Evolutionary conservation across 2,797 vertebrate genomes (phyloP).

Genomic region (Hypotaenidia philippensis): DNA sequence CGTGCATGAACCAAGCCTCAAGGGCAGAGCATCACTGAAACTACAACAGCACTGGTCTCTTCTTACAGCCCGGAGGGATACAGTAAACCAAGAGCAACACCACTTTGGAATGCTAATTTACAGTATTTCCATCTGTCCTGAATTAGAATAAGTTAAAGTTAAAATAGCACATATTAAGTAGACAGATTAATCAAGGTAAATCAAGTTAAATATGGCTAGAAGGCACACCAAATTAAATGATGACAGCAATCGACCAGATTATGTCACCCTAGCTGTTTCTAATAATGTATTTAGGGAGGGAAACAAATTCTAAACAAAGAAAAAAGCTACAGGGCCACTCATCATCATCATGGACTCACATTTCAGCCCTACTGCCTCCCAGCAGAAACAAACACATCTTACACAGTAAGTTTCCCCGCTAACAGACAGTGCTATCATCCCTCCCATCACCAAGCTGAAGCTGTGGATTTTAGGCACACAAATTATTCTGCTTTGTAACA

Average conservation of each 20-base stretch:
- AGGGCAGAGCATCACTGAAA: not conserved
- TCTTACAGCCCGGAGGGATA: not conserved
- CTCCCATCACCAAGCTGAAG: not conserved
- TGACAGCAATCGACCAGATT: not conserved
- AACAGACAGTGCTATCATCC: not conserved
- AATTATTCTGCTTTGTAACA: not conserved
- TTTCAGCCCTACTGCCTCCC: not conserved
- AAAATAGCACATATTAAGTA: not conserved
- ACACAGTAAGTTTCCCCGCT: not conserved
- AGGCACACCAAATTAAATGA: not conserved
- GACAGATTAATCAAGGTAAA: not conserved
- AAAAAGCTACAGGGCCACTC: not conserved
- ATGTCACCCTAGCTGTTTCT: not conserved
- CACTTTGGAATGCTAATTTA: not conserved
- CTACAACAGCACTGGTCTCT: not conserved
- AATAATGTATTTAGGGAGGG: not conserved
- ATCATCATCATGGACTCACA: not conserved
- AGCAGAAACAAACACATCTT: not conserved
- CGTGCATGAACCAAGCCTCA: not conserved
- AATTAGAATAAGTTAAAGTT: not conserved
- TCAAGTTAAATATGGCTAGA: not conserved
- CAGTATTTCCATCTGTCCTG: not conserved
- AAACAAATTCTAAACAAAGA: not conserved
- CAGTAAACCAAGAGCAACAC: not conserved
- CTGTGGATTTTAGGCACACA: rapidly evolving